These are phyloP conservation scores for Malacoctenus gilli DNA, from an alignment of 2,797 vertebrate species.

Conservation along the genomic window DNA sequence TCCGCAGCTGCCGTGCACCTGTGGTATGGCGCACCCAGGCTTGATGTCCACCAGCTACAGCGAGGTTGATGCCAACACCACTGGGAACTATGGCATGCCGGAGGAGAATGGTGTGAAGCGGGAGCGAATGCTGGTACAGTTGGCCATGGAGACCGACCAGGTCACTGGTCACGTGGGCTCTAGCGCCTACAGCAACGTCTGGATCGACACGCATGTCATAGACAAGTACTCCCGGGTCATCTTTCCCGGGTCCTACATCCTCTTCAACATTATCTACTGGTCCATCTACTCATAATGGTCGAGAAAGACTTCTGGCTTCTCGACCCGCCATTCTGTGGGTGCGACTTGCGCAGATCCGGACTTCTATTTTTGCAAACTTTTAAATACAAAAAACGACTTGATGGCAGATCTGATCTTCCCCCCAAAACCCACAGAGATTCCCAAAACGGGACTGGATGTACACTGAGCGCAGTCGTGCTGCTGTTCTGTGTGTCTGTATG, in stretches of 20 bases:
- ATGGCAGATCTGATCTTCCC: no score
- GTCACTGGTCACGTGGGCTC: conserved; percentile 80
- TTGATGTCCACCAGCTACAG: conserved; percentile 86
- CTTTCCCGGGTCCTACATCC: conserved; percentile 89
- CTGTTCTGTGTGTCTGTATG: no score
- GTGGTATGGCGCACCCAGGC: conserved; percentile 80
- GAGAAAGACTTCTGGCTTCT: no score
- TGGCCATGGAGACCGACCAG: conserved; percentile 83
- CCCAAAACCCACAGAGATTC: no score
- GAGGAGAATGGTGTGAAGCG: conserved; percentile 85
- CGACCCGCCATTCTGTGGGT: no score
- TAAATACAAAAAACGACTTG: no score
- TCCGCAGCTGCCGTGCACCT: conserved; percentile 84
- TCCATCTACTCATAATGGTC: conserved; percentile 91
- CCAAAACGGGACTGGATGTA: no score
- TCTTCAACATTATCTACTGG: conserved; percentile 97
- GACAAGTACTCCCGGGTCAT: conserved; percentile 92
- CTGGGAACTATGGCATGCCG: conserved; percentile 79
- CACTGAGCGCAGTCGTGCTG: no score
- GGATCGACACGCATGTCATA: conserved; percentile 91
- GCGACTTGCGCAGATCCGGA: no score
- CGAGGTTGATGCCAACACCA: conserved; percentile 83
- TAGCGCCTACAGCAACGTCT: conserved; percentile 82
- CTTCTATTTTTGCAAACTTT: no score
- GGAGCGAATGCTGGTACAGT: conserved; percentile 86